Evolutionary conservation across 2,797 vertebrate genomes (phyloP).

Genomic region (Fistularia commersonii): DNA sequence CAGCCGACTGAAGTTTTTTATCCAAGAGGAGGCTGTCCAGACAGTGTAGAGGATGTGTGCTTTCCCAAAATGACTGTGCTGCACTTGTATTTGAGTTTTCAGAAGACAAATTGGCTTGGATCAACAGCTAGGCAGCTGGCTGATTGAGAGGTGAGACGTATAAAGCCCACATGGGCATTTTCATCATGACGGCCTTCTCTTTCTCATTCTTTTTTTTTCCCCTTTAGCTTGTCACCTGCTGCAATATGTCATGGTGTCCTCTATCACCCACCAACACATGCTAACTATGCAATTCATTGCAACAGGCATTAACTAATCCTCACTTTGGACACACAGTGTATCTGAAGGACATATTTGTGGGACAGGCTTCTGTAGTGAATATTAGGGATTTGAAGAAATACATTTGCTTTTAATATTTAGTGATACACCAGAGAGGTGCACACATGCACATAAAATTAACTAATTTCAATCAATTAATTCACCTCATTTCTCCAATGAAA

Average conservation of each 20-base stretch:
- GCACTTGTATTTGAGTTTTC: constrained; percentile 52
- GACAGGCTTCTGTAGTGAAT: too few relatives aligned
- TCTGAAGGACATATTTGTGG: too few relatives aligned
- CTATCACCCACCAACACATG: constrained; percentile 44
- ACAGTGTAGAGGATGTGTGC: constrained; percentile 32
- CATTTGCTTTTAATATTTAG: too few relatives aligned
- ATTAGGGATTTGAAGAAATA: too few relatives aligned
- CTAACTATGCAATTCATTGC: constrained; percentile 7
- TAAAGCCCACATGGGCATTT: constrained; percentile 48
- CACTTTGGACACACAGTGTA: too few relatives aligned
- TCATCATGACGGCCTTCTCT: constrained; percentile 44
- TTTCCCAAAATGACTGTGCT: constrained; percentile 43
- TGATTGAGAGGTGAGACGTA: constrained; percentile 63
- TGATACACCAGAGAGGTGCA: too few relatives aligned
- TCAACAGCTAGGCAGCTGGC: constrained; percentile 58
- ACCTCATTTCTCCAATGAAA: too few relatives aligned
- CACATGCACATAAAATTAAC: too few relatives aligned
- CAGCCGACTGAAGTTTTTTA: constrained; percentile 53
- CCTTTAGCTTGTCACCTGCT: constrained; percentile 48
- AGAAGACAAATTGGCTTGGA: constrained; percentile 63
- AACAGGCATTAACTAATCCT: too few relatives aligned
- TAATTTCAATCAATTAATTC: too few relatives aligned
- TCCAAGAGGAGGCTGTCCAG: constrained; percentile 36
- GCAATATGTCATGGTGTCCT: constrained; percentile 50
- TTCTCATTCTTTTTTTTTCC: constrained; percentile 1